These are phyloP conservation scores for Canis aureus DNA, from an alignment of 2,113 vertebrate genomes.

Conservation along the genomic window DNA sequence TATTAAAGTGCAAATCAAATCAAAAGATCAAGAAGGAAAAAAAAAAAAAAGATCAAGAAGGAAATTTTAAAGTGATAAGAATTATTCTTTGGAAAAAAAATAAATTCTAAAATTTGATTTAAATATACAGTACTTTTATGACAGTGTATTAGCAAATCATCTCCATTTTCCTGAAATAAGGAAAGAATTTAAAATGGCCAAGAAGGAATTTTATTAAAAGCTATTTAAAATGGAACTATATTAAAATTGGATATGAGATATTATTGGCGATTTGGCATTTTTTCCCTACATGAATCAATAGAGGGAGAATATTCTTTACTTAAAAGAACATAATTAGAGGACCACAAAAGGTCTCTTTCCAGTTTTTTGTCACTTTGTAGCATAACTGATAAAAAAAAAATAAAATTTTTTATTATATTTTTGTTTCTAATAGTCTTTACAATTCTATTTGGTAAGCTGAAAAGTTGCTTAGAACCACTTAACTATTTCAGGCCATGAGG, in stretches of 20 bases:
- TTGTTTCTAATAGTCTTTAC: neutral
- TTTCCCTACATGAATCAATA: neutral
- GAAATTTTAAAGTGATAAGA: neutral
- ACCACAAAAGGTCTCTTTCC: neutral
- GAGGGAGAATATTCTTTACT: neutral
- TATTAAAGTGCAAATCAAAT: neutral
- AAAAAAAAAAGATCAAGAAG: neutral
- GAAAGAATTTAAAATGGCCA: neutral
- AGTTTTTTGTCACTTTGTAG: neutral
- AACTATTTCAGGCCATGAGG: neutral
- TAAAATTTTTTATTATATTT: neutral
- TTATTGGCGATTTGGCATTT: neutral
- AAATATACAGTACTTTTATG: neutral
- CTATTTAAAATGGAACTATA: neutral
- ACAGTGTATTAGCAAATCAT: neutral
- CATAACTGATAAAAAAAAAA: neutral
- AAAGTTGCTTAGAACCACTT: constrained; percentile 6
- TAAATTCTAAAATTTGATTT: neutral
- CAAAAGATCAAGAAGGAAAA: neutral
- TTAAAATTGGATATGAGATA: neutral
- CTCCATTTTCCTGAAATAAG: neutral
- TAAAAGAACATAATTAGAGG: neutral
- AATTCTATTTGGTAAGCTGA: neutral
- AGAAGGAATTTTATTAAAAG: neutral
- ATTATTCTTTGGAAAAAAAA: neutral